Evolutionary conservation across 2,888 invertebrate species (phyloP), one percentile per base, ranked within the genome.

Genomic region (Mythimna ferrago): DNA sequence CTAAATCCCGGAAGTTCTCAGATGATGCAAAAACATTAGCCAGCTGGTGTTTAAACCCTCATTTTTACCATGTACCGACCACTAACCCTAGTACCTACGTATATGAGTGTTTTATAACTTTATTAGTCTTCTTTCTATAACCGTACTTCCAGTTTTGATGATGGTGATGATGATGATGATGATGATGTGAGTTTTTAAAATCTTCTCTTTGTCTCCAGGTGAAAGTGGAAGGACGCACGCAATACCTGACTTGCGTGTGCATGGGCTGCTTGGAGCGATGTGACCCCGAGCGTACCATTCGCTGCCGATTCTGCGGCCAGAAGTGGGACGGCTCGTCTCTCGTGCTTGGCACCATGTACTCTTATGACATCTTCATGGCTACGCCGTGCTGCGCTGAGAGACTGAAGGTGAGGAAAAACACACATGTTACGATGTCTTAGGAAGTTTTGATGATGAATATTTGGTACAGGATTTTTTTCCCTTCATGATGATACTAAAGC

Each of bases 291-390:
- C 97, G 98, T 82, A 97, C 97, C 67, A 98, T 99, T 84, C 97
- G 97, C 87, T 99, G 99, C 96, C 97, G 98, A 86, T 98, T 98
- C 95, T 99, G 99, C 94, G 97, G 97, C 65, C 97, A 97, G 88
- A 98, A 98, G 87, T 99, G 99, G 99, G 98, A 99, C 91, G 99
- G 99, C 41, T 98, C 98, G 38, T 98, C 99, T 67, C 97, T 99
- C 80, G 98, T 99, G 73, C 97, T 99, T 74, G 99, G 99, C 84
- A 99, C 99, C 82, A 99, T 99, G 99, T 99, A 99, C 96, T 98
- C 99, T 77, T 99, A 99, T 92, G 99, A 99, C 95, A 99, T 99
- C 88, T 99, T 99, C 94, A 99, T 99, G 92, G 99, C 99, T 78
- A 98, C 98, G 96, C 99, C 99, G 26, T 99, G 99, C 95, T 99